phyloP scores from a whole-genome alignment of 1,140 invertebrate species.

The Drosophila insularis region DNA sequence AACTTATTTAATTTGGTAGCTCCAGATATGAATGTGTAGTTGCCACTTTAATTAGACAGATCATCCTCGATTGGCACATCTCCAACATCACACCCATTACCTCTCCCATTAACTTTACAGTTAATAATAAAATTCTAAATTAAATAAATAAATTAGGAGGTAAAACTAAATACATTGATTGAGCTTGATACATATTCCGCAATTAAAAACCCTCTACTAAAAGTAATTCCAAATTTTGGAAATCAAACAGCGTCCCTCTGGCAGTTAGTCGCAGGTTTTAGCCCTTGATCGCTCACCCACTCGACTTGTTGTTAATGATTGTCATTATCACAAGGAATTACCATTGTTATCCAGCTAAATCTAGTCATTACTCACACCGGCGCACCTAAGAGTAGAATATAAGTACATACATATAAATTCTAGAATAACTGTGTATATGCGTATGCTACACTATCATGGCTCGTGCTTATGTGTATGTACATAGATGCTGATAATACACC shows the following conservation, averaged over 20 bases:
- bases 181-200: background rate
- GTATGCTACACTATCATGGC: conserved; percentile 22
- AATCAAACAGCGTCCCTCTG: conserved; percentile 36
- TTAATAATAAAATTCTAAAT: too few relatives aligned
- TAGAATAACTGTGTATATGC: background rate
- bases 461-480: conserved; percentile 5
- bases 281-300: conserved; percentile 3
- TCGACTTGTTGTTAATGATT: conserved; percentile 62
- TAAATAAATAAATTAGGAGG: background rate
- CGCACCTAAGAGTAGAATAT: background rate
- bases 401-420: conserved; percentile 19
- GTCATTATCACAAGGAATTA: conserved; percentile 75
- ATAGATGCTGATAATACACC: conserved; percentile 57
- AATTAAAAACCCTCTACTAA: background rate
- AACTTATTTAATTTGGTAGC: too few relatives aligned
- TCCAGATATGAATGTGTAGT: too few relatives aligned
- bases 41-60: too few relatives aligned
- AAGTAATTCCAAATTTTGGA: conserved; percentile 2
- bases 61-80: too few relatives aligned
- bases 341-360: conserved; percentile 75
- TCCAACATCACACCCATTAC: too few relatives aligned
- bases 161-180: background rate
- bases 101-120: too few relatives aligned
- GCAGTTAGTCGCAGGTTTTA: background rate
- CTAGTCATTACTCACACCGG: conserved; percentile 69